Evolutionary conservation across 2,888 invertebrate species (phyloP).

Genomic region (Cheilosia variabilis): DNA sequence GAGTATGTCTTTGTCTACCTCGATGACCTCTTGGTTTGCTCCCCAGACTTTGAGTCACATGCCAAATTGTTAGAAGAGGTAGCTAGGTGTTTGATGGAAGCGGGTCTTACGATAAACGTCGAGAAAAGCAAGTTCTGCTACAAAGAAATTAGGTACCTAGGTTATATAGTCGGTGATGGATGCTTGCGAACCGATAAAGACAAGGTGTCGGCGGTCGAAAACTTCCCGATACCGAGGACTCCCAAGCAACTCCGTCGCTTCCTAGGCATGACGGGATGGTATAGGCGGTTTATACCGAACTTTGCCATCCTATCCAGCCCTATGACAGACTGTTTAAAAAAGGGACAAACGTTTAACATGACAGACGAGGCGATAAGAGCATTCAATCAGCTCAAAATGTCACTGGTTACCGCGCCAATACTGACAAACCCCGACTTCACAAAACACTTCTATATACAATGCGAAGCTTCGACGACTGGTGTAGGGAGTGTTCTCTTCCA

Average conservation of each 20-base stretch:
- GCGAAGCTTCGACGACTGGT: conserved; percentile 7
- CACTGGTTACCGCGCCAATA: not conserved
- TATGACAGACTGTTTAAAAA: not conserved
- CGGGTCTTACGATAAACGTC: not conserved
- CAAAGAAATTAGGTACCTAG: too few species aligned
- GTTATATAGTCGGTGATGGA: conserved; percentile 4
- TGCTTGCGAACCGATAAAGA: too few species aligned
- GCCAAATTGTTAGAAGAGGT: not conserved
- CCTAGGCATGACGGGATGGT: not conserved
- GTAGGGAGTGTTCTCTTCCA: not conserved
- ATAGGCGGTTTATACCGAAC: not conserved
- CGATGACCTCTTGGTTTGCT: not conserved
- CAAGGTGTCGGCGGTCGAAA: too few species aligned
- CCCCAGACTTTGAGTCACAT: not conserved
- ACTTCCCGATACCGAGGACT: not conserved
- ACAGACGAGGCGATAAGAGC: not conserved
- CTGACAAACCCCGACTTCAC: not conserved
- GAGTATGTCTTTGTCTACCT: not conserved
- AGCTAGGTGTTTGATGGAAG: too few species aligned
- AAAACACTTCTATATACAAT: not conserved
- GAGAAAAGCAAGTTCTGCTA: conserved; percentile 1
- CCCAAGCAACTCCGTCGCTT: not conserved
- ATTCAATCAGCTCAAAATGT: not conserved
- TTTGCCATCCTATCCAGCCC: not conserved
- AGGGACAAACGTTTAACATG: not conserved